A percentile compares a stretch with the other conserved stretches of the same genome.
phyloP scores from a whole-genome alignment of 35 echinoderm and acorn worm species.

The Lytechinus variegatus region DNA sequence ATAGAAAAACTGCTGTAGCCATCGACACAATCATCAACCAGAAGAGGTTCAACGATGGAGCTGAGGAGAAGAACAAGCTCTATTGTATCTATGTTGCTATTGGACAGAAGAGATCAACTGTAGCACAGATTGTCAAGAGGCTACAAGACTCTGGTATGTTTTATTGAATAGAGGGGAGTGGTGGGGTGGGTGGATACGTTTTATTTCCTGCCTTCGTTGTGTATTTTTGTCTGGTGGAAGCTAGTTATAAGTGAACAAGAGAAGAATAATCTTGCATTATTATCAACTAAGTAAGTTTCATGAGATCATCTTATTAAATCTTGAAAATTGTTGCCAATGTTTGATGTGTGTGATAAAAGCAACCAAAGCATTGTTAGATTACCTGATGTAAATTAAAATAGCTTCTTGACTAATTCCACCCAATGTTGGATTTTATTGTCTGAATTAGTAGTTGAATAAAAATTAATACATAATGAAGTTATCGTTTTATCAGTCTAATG shows the following conservation, averaged over 20 bases:
- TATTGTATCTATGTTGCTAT: conserved; percentile 99
- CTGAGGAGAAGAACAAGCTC: conserved; percentile 92
- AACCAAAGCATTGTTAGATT: too few relatives aligned
- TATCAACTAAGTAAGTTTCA: too few relatives aligned
- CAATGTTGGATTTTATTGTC: too few relatives aligned
- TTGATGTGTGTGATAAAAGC: too few relatives aligned
- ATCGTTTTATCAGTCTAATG: not conserved
- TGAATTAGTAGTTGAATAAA: not conserved
- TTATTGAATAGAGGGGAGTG: not conserved
- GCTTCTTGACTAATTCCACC: too few relatives aligned
- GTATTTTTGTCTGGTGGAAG: too few relatives aligned
- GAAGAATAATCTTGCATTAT: not conserved
- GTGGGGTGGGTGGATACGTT: not conserved
- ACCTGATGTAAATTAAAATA: too few relatives aligned
- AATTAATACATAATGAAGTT: not conserved
- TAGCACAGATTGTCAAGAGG: conserved; percentile 97
- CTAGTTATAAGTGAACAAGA: not conserved
- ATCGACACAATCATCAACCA: conserved; percentile 99
- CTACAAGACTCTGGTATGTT: conserved; percentile 83
- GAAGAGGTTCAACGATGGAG: conserved; percentile 91
- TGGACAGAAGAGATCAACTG: conserved; percentile 99
- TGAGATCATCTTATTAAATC: too few relatives aligned
- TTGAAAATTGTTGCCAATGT: too few relatives aligned
- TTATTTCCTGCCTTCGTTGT: too few relatives aligned
- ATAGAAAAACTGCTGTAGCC: conserved; percentile 97